Base-by-base conservation (phyloP, 2,888 invertebrate species). In the Lydus trimaculatus region DNA sequence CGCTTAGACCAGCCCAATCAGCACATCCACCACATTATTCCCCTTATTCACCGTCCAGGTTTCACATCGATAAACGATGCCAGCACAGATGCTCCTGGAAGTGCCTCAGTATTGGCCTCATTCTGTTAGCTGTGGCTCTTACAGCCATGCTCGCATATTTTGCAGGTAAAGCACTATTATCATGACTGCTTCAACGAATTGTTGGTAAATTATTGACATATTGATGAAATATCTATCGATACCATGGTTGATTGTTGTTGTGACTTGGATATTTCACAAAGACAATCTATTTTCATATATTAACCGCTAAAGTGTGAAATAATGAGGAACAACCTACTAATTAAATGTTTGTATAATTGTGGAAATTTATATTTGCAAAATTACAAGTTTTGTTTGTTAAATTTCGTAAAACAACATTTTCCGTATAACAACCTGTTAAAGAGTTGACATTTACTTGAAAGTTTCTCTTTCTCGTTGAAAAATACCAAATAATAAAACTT, bases 21-120 rank as follows among this genome's bases (percentile, higher is more conserved):
- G 87, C 82, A 86, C 88, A 82, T 86, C 88, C 75, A 87, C 89
- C 81, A 91, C 94, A 94, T 85, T 94, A 95, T 81, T 94, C 94
- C 84, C 94, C 95, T 76, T 95, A 95, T 88, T 95, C 95, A 81
- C 95, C 95, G 84, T 95, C 95, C 84, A 92, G 96, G 86, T 96
- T 96, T 89, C 95, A 95, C 89, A 94, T 96, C 89, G 95, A 96
- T 88, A 96, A 96, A 87, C 91, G 95, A 79, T 96, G 95, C 88
- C 94, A 94, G 86, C 95, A 95, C 86, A 91, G 95, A 79, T 97
- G 97, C 89, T 95, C 96, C 84, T 98, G 98, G 98, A 96, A 96
- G 87, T 97, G 97, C 87, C 92, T 95, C 85, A 95, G 96, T 86
- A 95, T 98, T 86, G 92, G 94, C 81, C 92, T 97, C 87, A 95